A percentile compares a stretch with the other conserved stretches of the same genome.
Evolutionary conservation across 2,888 invertebrate species (phyloP).

Genomic region (Exocentrus adspersus): DNA sequence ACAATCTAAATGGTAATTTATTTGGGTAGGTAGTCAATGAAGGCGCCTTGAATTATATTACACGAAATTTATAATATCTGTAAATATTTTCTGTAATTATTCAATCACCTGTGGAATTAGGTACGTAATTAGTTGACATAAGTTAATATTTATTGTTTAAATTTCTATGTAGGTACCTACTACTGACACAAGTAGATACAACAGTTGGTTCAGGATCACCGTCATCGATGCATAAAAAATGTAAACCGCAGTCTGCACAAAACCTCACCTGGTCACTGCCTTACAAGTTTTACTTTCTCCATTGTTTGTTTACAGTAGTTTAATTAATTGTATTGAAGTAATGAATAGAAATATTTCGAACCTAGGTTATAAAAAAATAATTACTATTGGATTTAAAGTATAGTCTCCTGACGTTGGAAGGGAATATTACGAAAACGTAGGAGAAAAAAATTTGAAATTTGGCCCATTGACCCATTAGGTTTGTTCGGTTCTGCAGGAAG

Average conservation of each 20-base stretch:
- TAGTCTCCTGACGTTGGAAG: too few species aligned
- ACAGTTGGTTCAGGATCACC: not conserved
- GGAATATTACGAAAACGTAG: too few species aligned
- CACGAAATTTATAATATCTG: not conserved
- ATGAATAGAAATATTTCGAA: not conserved
- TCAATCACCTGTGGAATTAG: constrained; percentile 21
- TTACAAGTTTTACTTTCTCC: constrained; percentile 14
- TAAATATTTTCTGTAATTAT: not conserved
- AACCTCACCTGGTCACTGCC: not conserved
- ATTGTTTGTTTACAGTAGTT: not conserved
- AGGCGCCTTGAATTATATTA: too few species aligned
- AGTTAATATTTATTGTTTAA: constrained; percentile 15
- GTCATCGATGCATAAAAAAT: not conserved
- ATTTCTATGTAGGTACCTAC: constrained; percentile 6
- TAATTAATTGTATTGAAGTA: not conserved
- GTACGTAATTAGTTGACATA: constrained; percentile 10
- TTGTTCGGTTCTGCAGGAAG: too few species aligned
- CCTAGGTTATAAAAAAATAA: not conserved
- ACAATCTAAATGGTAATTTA: too few species aligned
- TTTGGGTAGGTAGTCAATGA: too few species aligned
- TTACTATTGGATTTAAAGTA: too few species aligned
- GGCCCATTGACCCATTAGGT: too few species aligned
- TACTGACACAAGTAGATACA: constrained; percentile 13
- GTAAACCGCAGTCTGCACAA: constrained; percentile 15
- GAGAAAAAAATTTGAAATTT: too few species aligned